Evolutionary conservation across 1,140 invertebrate species (phyloP), one percentile per base, ranked within the genome.

Genomic region (Tachypleus tridentatus): DNA sequence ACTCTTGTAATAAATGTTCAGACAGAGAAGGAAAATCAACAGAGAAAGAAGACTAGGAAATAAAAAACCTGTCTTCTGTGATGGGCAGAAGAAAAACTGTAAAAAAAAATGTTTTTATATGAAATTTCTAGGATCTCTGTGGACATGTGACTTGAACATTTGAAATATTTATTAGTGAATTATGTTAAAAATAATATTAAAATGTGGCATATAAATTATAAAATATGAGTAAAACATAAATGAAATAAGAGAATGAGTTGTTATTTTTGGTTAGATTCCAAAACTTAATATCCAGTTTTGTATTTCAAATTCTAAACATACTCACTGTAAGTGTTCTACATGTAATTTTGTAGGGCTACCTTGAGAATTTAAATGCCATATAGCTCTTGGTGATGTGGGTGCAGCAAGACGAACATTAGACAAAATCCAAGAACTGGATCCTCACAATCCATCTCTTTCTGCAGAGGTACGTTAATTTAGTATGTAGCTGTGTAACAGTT

Each of bases 321-420:
- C 59, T 54, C 58, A 65, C 10, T 59, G 58, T 2, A 3, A 70
- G 10, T 9, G n/a, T 52, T 56, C 52, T 49, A 49, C n/a, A 2
- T 29, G 29, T 29, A 29, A 29, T 29, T 60, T 52, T 65, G 5
- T 51, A 84, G 81, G 85, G 87, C 53, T 89, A 89, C 75, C 77
- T 89, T 57, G 91, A 57, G 84, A 91, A 68, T 83, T 84, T 29
- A 92, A 93, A 80, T 91, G 89, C 75, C 85, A 83, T 68, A 77
- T 92, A 67, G 84, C 85, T 59, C 71, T 85, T 73, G 93, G 94
- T 65, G 91, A 96, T 74, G 74, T 88, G 7, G 78, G 83, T 52
- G 87, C 85, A 64, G 87, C 89, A 29, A 84, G 90, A 71, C 84
- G 85, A 71, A 84, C 85, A 49, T 80, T 93, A n/a, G 80, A 82